Evolutionary conservation across 2,797 vertebrate genomes (phyloP).

Genomic region (Sphenodon punctatus): DNA sequence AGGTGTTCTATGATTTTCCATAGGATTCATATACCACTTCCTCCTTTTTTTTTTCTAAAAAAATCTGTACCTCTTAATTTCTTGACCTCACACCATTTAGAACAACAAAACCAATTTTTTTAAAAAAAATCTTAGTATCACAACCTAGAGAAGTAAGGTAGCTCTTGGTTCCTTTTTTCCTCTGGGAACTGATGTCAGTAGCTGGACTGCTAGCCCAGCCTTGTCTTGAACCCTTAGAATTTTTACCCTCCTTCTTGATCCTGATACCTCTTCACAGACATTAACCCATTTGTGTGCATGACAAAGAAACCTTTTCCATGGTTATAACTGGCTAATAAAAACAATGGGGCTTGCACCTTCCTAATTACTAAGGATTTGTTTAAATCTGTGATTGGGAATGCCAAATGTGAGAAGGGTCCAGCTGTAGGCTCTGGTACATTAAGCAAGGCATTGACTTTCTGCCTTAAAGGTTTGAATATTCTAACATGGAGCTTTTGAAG

Average conservation of each 20-base stretch:
- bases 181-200: background rate
- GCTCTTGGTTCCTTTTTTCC: background rate
- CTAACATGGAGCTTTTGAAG: background rate
- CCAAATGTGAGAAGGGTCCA: background rate
- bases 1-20: background rate
- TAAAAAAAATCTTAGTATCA: background rate
- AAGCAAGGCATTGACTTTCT: slow-evolving; percentile 4
- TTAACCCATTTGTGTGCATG: background rate
- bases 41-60: background rate
- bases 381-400: slow-evolving; percentile 10
- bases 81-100: too few species aligned
- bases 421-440: background rate
- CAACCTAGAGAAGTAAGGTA: background rate
- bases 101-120: too few species aligned
- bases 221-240: background rate
- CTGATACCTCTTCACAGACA: background rate
- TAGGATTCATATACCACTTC: background rate
- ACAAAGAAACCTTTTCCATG: background rate
- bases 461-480: background rate
- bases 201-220: background rate
- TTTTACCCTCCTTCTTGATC: background rate
- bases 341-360: background rate
- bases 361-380: background rate
- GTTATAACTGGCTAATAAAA: slow-evolving; percentile 7
- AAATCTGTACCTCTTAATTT: too few species aligned